Conservation (phyloP, 2,113 vertebrate genomes). For the Entomyzon cyanotis region DNA sequence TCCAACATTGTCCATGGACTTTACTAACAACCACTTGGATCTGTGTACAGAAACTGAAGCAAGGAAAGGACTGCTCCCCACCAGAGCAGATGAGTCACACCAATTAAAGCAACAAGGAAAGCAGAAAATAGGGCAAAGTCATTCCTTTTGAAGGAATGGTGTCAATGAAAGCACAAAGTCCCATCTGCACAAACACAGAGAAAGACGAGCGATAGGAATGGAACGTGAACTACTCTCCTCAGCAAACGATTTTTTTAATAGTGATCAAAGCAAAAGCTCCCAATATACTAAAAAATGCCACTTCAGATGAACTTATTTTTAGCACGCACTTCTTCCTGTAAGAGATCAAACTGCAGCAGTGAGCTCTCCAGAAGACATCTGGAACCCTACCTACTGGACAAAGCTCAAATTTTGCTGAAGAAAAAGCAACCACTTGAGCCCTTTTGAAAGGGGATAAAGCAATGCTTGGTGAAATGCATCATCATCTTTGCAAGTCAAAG, state of each 20-base stretch:
- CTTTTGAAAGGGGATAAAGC: not conserved
- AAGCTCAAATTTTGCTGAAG: not conserved
- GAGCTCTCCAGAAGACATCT: not conserved
- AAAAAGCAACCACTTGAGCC: not conserved
- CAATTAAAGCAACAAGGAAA: not conserved
- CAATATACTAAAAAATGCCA: not conserved
- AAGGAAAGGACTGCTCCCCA: not conserved
- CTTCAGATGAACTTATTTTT: conserved; percentile 6
- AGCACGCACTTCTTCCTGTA: not conserved
- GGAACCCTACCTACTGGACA: not conserved
- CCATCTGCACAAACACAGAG: not conserved
- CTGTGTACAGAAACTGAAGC: not conserved
- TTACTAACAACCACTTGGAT: not conserved
- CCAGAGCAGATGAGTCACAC: not conserved
- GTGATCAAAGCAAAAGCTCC: conserved; percentile 39
- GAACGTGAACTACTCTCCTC: not conserved
- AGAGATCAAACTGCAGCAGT: not conserved
- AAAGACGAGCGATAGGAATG: not conserved
- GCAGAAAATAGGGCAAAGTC: conserved; percentile 19
- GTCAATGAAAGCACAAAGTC: not conserved
- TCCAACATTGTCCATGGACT: not conserved
- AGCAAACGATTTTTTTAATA: not conserved
- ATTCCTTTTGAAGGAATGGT: conserved; percentile 9
- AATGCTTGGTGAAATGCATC: not conserved
- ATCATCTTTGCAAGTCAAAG: not conserved